Evolutionary conservation across 2,113 vertebrate genomes (phyloP), one percentile per base, ranked within the genome.

Genomic region (Coptodon bakossiorum): DNA sequence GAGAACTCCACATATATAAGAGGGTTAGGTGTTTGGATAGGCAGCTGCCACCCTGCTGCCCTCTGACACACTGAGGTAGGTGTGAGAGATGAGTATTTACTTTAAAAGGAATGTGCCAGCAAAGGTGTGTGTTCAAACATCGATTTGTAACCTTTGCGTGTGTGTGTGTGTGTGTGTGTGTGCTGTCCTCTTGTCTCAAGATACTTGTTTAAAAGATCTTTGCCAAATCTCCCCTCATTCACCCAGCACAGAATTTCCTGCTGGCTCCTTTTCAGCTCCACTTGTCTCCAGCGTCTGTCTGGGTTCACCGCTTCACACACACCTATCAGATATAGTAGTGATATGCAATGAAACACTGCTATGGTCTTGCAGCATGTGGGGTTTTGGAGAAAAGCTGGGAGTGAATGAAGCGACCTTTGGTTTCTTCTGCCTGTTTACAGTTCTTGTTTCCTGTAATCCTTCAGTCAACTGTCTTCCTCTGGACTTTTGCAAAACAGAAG

Each of bases 11-110:
- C 14, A 78, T 82, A 13, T 80, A 66, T 22, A 31, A 79, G 87
- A 81, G 36, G 79, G 76, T 81, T 56, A 86, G 53, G 63, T 92
- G 90, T 94, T 94, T 94, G 79, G 82, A 92, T 83, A 88, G 90
- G 84, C 78, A 87, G 82, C 90, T 89, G 82, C 80, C 83, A 89
- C 84, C 84, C 87, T 53, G 86, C 88, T 90, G 92, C 87, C 85
- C 71, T 90, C 66, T 45, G 80, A 91, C 88, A 89, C 81, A 56
- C 85, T 31, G 34, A 82, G 80, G 83, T 90, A 95, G 88, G 95
- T 94, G 95, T 92, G 89, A 88, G 92, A 90, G 96, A 95, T 92
- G 85, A 93, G 92, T 95, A 94, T 95, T 95, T 95, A 95, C 90
- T 90, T 90, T 84, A 56, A 63, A 82, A 89, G 90, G 91, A 95